These are phyloP conservation scores for Myzus persicae DNA, from an alignment of 1,140 invertebrate genomes.

Conservation along the genomic window DNA sequence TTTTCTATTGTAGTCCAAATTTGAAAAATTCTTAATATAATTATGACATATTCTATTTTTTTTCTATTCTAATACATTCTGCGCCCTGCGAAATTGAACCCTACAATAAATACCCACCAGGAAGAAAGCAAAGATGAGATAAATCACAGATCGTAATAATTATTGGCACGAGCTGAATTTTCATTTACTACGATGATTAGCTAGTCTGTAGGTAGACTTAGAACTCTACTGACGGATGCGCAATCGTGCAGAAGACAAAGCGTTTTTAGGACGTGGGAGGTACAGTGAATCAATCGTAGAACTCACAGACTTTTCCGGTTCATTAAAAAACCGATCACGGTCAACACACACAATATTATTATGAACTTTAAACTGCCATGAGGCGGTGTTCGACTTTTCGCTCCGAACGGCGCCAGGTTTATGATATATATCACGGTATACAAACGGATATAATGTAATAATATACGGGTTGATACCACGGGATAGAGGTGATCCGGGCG, in stretches of 20 bases:
- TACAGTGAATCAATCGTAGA: neutral
- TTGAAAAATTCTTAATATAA: no score
- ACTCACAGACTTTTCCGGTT: neutral
- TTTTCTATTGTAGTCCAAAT: no score
- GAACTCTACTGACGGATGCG: neutral
- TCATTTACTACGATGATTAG: neutral
- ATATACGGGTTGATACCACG: neutral
- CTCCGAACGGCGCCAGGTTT: neutral
- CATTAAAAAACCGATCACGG: neutral
- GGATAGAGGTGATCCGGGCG: neutral
- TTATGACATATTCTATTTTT: no score
- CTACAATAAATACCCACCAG: no score
- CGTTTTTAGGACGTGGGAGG: neutral
- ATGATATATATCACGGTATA: neutral
- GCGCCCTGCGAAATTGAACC: no score
- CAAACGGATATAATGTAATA: slow-evolving; percentile 17
- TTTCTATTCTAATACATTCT: no score
- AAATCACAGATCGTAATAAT: no score
- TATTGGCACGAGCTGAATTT: neutral
- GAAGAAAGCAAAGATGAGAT: no score
- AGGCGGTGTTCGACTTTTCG: neutral
- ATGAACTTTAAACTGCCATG: neutral
- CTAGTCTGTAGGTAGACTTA: neutral
- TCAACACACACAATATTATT: neutral
- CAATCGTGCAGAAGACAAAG: neutral